Conservation (phyloP, 2,888 invertebrate species). For the Ochropacha duplaris region DNA sequence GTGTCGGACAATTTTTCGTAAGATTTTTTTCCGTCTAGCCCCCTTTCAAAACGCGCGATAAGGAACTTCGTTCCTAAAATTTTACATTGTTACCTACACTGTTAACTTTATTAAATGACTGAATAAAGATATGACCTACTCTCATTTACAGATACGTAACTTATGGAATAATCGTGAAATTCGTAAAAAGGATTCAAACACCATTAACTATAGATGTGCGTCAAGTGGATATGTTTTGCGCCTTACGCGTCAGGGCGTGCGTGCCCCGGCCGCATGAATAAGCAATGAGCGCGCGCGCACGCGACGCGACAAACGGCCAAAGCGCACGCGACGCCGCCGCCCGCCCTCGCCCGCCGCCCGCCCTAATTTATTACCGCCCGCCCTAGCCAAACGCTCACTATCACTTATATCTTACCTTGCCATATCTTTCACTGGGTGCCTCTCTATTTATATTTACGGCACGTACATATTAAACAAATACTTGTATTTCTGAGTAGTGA, state of each 20-base stretch:
- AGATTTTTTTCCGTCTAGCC: too few species aligned
- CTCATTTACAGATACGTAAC: neutral
- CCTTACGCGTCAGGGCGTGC: conserved; percentile 42
- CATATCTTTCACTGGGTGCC: conserved; percentile 40
- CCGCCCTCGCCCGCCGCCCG: conserved; percentile 55
- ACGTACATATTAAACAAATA: conserved; percentile 7
- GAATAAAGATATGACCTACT: neutral
- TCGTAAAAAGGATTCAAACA: neutral
- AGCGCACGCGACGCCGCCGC: conserved; percentile 75
- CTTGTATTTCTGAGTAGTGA: neutral
- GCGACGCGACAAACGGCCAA: conserved; percentile 64
- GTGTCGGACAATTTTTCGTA: too few species aligned
- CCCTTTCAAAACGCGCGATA: too few species aligned
- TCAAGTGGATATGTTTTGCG: conserved; percentile 26
- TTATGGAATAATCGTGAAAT: neutral
- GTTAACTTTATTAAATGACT: neutral
- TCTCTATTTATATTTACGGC: conserved; percentile 30
- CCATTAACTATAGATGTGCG: neutral
- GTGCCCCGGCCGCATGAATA: conserved; percentile 75
- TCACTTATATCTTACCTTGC: conserved; percentile 63
- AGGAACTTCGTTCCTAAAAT: too few species aligned
- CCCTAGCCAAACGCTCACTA: conserved; percentile 46
- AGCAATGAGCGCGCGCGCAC: conserved; percentile 81
- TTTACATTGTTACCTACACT: too few species aligned
- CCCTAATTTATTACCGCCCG: conserved; percentile 71